A percentile compares a stretch with the other conserved stretches of the same genome.
Evolutionary conservation across 2,113 vertebrate genomes (phyloP).

Genomic region (Microcebus lehilahytsara): DNA sequence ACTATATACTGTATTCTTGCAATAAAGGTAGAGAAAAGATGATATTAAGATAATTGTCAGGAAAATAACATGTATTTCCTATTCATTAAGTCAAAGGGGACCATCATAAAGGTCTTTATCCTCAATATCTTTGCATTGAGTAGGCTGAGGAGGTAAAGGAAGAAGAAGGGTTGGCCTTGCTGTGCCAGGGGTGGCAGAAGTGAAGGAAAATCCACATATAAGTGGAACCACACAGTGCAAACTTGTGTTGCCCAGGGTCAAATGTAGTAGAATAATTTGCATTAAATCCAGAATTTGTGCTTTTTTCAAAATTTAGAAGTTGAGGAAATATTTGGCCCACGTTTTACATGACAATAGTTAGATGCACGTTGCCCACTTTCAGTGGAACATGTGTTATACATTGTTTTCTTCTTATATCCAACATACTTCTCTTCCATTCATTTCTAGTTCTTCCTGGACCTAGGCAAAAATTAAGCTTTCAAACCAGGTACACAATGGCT

Average conservation of each 20-base stretch:
- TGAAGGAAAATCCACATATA: not conserved
- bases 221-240: not conserved
- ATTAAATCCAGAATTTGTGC: not conserved
- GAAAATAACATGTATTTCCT: not conserved
- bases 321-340: not conserved
- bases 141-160: not conserved
- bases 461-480: not conserved
- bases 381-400: fast-evolving
- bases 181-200: not conserved
- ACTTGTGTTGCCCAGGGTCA: not conserved
- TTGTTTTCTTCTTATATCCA: not conserved
- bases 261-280: not conserved
- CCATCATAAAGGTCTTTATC: not conserved
- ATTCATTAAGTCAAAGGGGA: not conserved
- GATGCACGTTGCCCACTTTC: not conserved
- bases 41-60: not conserved
- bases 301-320: not conserved
- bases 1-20: not conserved
- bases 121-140: not conserved
- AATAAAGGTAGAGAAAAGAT: not conserved
- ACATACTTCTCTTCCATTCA: not conserved
- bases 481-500: not conserved
- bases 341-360: not conserved
- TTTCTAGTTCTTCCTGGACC: not conserved
- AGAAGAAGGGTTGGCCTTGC: not conserved